Percentiles rank a stretch among this genome's conserved stretches.
phyloP scores from a whole-genome alignment of 1,140 invertebrate species.

The Dinoponera quadriceps region DNA sequence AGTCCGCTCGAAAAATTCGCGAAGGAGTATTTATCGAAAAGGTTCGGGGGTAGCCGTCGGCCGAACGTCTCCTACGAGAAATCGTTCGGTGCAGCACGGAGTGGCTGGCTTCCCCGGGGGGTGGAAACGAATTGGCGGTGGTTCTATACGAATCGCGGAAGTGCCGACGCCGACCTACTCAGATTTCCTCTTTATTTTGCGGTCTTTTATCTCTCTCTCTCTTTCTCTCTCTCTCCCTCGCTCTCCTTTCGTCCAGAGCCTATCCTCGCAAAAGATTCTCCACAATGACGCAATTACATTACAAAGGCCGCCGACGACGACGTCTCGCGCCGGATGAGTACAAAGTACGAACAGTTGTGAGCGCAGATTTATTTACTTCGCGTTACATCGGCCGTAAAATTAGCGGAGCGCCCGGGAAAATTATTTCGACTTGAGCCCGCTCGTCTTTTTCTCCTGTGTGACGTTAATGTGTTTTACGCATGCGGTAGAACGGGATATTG shows the following conservation, averaged over 20 bases:
- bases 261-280: constrained; percentile 47
- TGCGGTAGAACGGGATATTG: too few species aligned
- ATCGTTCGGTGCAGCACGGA: not conserved
- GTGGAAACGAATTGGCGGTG: constrained; percentile 62
- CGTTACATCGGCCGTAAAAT: too few species aligned
- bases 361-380: not conserved
- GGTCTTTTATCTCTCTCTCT: constrained; percentile 18
- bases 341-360: constrained; percentile 8
- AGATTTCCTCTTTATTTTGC: constrained; percentile 57
- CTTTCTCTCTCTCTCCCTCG: not conserved
- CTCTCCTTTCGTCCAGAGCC: not conserved
- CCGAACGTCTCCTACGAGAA: constrained; percentile 42
- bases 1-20: too few species aligned
- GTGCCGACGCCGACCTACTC: constrained; percentile 70
- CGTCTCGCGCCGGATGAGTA: not conserved
- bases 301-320: constrained; percentile 27
- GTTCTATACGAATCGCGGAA: constrained; percentile 61
- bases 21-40: too few species aligned
- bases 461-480: not conserved
- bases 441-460: not conserved
- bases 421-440: too few species aligned
- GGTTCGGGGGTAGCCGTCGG: too few species aligned
- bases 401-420: too few species aligned
- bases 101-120: constrained; percentile 8
- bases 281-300: constrained; percentile 63